Percentiles rank a stretch among this genome's conserved stretches.
These are phyloP conservation scores for Megastigmus dorsalis DNA, from an alignment of 2,888 invertebrate species.

Conservation along the genomic window DNA sequence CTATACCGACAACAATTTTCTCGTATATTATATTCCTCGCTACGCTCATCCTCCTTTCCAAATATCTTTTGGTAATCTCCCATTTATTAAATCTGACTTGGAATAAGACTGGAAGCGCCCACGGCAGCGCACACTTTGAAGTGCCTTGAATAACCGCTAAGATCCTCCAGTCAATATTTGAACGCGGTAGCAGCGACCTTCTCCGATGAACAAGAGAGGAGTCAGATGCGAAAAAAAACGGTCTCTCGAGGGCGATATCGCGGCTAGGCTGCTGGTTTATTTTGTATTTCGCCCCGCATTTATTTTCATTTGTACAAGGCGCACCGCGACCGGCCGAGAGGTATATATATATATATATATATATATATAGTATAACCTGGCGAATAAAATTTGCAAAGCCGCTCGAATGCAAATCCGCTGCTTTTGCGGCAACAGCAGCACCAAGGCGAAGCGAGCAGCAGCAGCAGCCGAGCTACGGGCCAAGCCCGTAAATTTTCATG, in stretches of 20 bases:
- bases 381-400: slow-evolving; percentile 53
- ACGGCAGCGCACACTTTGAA: not conserved
- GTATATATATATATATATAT: too few relatives aligned
- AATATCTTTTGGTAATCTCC: too few relatives aligned
- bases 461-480: slow-evolving; percentile 5
- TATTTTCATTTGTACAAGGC: slow-evolving; percentile 47
- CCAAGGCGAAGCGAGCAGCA: not conserved
- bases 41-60: too few relatives aligned
- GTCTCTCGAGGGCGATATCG: slow-evolving; percentile 13
- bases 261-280: slow-evolving; percentile 5
- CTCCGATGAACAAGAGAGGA: not conserved
- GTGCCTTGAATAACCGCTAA: slow-evolving; percentile 16
- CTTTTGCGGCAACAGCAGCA: not conserved
- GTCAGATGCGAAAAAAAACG: not conserved
- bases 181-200: not conserved
- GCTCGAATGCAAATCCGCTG: slow-evolving; percentile 54
- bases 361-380: too few relatives aligned
- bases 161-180: slow-evolving; percentile 31
- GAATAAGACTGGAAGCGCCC: not conserved
- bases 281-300: slow-evolving; percentile 26
- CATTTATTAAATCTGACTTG: slow-evolving; percentile 13
- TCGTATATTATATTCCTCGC: too few relatives aligned
- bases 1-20: too few relatives aligned
- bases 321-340: not conserved
- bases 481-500: slow-evolving; percentile 54